Evolutionary conservation across 2,113 vertebrate genomes (phyloP).

Genomic region (Oncorhynchus clarkii): DNA sequence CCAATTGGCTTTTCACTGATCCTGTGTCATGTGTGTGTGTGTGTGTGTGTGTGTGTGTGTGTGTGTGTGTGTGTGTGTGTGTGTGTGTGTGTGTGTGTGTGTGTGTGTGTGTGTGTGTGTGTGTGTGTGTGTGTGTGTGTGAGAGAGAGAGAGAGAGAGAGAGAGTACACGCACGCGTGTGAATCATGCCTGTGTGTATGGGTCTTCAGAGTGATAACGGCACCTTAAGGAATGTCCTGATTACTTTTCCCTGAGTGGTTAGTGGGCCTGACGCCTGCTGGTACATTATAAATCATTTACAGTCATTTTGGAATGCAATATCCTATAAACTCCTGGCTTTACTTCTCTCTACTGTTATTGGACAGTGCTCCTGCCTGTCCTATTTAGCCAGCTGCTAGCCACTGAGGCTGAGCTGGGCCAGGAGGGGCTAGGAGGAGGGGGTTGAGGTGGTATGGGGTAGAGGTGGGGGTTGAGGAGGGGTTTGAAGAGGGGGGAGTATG

Average conservation of each 20-base stretch:
- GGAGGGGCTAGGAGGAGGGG: not conserved
- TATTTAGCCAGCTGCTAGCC: not conserved
- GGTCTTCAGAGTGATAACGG: slow-evolving; percentile 49
- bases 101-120: slow-evolving; percentile 3
- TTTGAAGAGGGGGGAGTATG: too few species aligned
- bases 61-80: not conserved
- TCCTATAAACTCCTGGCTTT: slow-evolving; percentile 65
- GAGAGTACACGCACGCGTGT: not conserved
- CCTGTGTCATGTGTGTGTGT: not conserved
- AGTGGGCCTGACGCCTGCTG: slow-evolving; percentile 51
- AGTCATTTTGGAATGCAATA: slow-evolving; percentile 73
- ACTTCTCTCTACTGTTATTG: slow-evolving; percentile 65
- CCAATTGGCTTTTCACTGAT: not conserved
- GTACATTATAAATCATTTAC: slow-evolving; percentile 78
- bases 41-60: slow-evolving; percentile 3
- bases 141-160: not conserved
- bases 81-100: not conserved
- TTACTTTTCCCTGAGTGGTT: slow-evolving; percentile 62
- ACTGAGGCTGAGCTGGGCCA: not conserved
- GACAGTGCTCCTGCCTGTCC: slow-evolving; percentile 20
- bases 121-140: not conserved
- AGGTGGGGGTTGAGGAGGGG: too few species aligned
- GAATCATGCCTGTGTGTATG: too few species aligned
- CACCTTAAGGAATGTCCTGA: slow-evolving; percentile 65
- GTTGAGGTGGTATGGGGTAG: not conserved